Base-by-base conservation (phyloP, 1,140 invertebrate species). In the Holcopasites calliopsidis region DNA sequence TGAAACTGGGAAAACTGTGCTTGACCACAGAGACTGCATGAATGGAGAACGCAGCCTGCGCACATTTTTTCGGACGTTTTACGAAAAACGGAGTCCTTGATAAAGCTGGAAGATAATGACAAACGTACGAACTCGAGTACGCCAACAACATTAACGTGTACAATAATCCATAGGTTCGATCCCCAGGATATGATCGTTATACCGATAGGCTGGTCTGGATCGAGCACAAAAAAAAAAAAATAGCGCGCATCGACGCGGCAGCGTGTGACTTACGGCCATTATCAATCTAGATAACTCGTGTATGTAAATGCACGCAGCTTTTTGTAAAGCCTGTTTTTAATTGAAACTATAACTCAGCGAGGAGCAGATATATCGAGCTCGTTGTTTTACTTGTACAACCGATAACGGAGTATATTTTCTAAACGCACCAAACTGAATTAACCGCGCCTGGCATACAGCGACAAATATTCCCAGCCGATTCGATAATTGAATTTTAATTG, bases 401-500 rank as follows among this genome's bases (percentile, higher is more conserved):
- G 40, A 75, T 75, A 66, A 55, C 64, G 55, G n/a, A n/a, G 47
- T 38, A 21, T 62, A 79, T 68, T 38, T 57, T 60, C 50, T 71
- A 76, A 79, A 42, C 35, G 26, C 8, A 13, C 11, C 18, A 68
- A 75, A 69, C 69, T 60, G 64, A 69, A 69, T 75, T 52, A 60
- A 69, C 35, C 44, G 35, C 35, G 26, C 16, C 1, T 8, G n/a
- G 8, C 31, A n/a, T 26, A 2, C 26, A 4, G 61, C 50, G 71
- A 54, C 49, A 33, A 64, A 64, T 33, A 7, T 23, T n/a, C n/a
- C 13, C 18, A 11, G n/a, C 0, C 16, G 31, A 64, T 66, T 57
- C 50, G 38, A 65, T 66, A 55, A 74, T 74, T 74, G 71, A 74
- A 74, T 55, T 74, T 74, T 74, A 74, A 74, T 74, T 55, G 18